These are phyloP conservation scores for Telmatherina bonti DNA, from an alignment of 2,797 vertebrate species.

Conservation along the genomic window DNA sequence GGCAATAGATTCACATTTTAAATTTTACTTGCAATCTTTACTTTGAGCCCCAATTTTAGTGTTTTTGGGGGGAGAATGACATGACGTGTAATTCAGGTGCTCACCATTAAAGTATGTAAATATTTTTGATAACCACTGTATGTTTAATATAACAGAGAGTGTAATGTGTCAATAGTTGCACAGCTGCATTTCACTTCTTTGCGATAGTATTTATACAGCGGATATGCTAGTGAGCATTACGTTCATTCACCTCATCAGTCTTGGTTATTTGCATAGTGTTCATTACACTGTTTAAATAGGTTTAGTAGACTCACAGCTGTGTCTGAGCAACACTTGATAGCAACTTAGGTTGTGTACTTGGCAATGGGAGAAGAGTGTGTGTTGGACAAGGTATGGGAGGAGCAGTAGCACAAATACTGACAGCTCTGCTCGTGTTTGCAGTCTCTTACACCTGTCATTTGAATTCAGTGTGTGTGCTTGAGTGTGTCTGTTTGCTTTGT, in stretches of 20 bases:
- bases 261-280: slow-evolving; percentile 71
- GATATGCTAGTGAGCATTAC: slow-evolving; percentile 34
- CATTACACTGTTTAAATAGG: slow-evolving; percentile 76
- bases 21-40: neutral
- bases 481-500: slow-evolving; percentile 63
- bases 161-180: slow-evolving; percentile 51
- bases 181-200: slow-evolving; percentile 48
- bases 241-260: slow-evolving; percentile 59
- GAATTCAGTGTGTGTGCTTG: slow-evolving; percentile 43
- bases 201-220: slow-evolving; percentile 52
- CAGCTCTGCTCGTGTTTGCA: slow-evolving; percentile 63
- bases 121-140: slow-evolving; percentile 9
- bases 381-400: slow-evolving; percentile 13
- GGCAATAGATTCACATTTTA: neutral
- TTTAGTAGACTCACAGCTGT: slow-evolving; percentile 64
- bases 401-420: slow-evolving; percentile 27
- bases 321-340: slow-evolving; percentile 70
- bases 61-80: neutral
- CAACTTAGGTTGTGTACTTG: slow-evolving; percentile 57
- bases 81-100: neutral
- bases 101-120: neutral
- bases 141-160: slow-evolving; percentile 22
- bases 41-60: neutral
- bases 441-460: slow-evolving; percentile 60
- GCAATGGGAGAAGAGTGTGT: slow-evolving; percentile 30